phyloP scores from a whole-genome alignment of 2,888 invertebrate species.

The Dinocampus coccinellae region DNA sequence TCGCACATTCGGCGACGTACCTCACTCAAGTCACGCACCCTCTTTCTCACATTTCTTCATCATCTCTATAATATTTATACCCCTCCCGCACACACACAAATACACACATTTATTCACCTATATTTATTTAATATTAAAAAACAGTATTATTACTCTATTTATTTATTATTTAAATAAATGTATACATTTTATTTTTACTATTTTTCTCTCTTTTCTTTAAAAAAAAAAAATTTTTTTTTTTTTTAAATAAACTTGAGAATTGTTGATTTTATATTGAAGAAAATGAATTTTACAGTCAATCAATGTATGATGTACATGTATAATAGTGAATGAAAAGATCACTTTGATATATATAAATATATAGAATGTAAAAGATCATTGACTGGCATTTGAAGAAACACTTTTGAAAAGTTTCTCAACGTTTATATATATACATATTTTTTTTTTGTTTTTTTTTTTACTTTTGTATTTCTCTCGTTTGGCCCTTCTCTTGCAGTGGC shows the following conservation, averaged over 20 bases:
- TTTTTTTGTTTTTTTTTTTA: neutral
- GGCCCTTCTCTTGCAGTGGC: too few species aligned
- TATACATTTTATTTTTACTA: neutral
- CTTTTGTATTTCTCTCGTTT: neutral
- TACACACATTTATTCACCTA: too few species aligned
- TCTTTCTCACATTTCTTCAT: conserved; percentile 34
- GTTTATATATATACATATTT: conserved; percentile 15
- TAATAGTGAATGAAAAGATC: neutral
- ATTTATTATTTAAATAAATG: neutral
- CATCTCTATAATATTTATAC: conserved; percentile 2
- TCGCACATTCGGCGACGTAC: conserved; percentile 61
- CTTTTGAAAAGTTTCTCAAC: conserved; percentile 36
- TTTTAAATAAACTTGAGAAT: neutral
- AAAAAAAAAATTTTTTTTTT: neutral
- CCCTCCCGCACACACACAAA: too few species aligned
- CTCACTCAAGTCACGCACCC: conserved; percentile 52
- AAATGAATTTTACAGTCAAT: conserved; percentile 24
- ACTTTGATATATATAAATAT: neutral
- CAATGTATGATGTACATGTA: neutral
- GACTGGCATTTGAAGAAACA: conserved; percentile 7
- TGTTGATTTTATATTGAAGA: neutral
- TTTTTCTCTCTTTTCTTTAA: too few species aligned
- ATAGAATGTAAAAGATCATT: neutral
- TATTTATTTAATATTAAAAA: too few species aligned
- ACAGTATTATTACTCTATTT: too few species aligned